Conservation (phyloP, 2,113 vertebrate species). For the Nerophis ophidion region DNA sequence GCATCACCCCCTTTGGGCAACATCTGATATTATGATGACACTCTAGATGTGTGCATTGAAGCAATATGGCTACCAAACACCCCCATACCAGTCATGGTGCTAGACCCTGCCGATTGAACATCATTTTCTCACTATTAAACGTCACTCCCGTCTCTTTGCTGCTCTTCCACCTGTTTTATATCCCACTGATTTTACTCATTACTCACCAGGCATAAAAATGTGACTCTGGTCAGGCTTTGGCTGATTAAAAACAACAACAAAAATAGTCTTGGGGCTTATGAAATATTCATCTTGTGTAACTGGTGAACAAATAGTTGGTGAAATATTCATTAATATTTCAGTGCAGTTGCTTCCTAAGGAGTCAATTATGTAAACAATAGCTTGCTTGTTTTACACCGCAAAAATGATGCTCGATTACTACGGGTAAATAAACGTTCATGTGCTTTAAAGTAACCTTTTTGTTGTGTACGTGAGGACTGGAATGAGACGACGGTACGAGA, state of each 20-base stretch:
- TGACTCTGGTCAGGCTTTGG: background rate
- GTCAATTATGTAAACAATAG: background rate
- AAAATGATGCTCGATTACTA: background rate
- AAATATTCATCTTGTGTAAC: conserved; percentile 1
- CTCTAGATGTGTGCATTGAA: too few species aligned
- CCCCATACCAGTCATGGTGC: too few species aligned
- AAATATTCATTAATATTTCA: conserved; percentile 1
- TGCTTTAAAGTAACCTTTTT: too few species aligned
- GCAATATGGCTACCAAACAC: too few species aligned
- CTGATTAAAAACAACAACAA: background rate
- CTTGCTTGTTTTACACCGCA: background rate
- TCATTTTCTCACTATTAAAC: background rate
- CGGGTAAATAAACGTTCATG: too few species aligned
- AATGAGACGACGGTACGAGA: too few species aligned
- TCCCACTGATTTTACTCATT: background rate
- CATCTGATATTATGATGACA: too few species aligned
- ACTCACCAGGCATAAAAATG: conserved; percentile 2
- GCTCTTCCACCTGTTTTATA: background rate
- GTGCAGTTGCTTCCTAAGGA: background rate
- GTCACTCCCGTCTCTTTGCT: background rate
- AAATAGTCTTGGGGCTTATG: background rate
- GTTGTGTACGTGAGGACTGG: too few species aligned
- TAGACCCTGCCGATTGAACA: background rate
- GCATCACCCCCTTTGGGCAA: conserved; percentile 28
- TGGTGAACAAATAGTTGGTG: background rate